phyloP scores from a whole-genome alignment of 37 sponge, comb jelly and placozoan genomes.

The Axinella damicornis region DNA sequence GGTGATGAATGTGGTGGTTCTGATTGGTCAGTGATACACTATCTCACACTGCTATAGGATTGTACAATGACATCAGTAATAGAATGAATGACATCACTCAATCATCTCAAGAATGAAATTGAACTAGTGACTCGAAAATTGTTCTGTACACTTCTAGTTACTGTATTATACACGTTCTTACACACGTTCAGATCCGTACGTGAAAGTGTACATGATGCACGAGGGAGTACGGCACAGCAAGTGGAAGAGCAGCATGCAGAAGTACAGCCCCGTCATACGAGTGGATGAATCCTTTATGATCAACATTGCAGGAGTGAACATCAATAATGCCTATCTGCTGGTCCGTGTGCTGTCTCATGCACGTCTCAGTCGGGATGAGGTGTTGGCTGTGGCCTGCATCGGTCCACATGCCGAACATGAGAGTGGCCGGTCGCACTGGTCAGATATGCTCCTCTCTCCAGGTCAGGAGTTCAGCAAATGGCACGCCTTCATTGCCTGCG shows the following conservation, averaged over 20 bases:
- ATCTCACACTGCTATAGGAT: too few relatives aligned
- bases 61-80: too few relatives aligned
- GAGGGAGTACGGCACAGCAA: conserved; percentile 32
- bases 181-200: conserved; percentile 62
- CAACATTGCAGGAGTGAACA: conserved; percentile 4
- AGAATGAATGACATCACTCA: too few relatives aligned
- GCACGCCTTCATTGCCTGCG: not conserved
- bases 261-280: conserved; percentile 28
- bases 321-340: not conserved
- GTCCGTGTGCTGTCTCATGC: conserved; percentile 41
- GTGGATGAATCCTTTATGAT: conserved; percentile 68
- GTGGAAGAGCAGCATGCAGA: conserved; percentile 53
- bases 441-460: conserved; percentile 34
- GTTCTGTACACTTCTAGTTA: too few relatives aligned
- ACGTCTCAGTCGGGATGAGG: conserved; percentile 25
- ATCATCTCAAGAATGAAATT: too few relatives aligned
- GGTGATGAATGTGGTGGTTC: too few relatives aligned
- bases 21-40: too few relatives aligned
- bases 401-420: conserved; percentile 5
- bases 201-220: conserved; percentile 50
- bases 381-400: conserved; percentile 12
- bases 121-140: too few relatives aligned
- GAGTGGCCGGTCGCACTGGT: conserved; percentile 41
- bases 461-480: conserved; percentile 27
- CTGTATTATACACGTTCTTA: too few relatives aligned